Evolutionary conservation across 2,888 invertebrate species (phyloP).

Genomic region (Acholoe squamosa): DNA sequence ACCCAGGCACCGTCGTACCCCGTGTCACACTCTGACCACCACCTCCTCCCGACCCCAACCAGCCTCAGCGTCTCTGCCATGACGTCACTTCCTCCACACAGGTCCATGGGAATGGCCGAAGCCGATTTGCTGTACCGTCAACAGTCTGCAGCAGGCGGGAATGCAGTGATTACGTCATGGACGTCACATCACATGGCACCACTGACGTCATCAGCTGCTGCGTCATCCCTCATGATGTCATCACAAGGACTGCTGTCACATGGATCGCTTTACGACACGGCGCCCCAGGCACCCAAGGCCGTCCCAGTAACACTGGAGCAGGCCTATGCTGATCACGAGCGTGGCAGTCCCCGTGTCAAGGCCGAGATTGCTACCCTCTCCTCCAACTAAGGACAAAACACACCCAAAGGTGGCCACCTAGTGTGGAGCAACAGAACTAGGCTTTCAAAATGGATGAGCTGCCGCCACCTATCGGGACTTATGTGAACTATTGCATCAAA

Average conservation of each 20-base stretch:
- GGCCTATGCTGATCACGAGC: slow-evolving; percentile 32
- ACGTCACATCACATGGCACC: slow-evolving; percentile 43
- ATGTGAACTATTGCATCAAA: neutral
- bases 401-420: neutral
- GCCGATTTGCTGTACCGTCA: neutral
- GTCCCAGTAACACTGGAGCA: slow-evolving; percentile 57
- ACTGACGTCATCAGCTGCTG: neutral
- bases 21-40: neutral
- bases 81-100: slow-evolving; percentile 55
- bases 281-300: slow-evolving; percentile 47
- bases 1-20: neutral
- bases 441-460: neutral
- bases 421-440: neutral
- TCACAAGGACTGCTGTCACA: slow-evolving; percentile 30
- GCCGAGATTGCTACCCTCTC: slow-evolving; percentile 24
- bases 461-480: neutral
- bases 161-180: slow-evolving; percentile 37
- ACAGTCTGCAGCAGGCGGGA: neutral
- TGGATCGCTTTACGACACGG: slow-evolving; percentile 19
- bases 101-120: slow-evolving; percentile 33
- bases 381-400: neutral
- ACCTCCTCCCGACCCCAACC: slow-evolving; percentile 7
- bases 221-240: slow-evolving; percentile 9
- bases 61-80: slow-evolving; percentile 31
- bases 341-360: slow-evolving; percentile 28